Percentiles rank a stretch among this genome's conserved stretches.
These are phyloP conservation scores for Strix aluco DNA, from an alignment of 2,113 vertebrate species.

Conservation along the genomic window DNA sequence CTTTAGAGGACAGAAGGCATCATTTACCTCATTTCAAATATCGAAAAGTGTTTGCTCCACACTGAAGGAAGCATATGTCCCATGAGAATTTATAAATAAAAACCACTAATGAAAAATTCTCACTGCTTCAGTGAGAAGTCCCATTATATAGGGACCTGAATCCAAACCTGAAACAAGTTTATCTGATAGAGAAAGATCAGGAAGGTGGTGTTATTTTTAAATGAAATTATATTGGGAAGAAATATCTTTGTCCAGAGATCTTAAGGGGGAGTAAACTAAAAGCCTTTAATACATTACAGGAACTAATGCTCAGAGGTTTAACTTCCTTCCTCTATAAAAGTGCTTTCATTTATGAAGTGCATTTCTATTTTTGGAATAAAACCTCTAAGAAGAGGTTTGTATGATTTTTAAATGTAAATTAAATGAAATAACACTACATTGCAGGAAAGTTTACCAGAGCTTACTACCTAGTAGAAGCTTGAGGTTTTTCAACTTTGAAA, in stretches of 20 bases:
- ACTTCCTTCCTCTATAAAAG: conserved; percentile 35
- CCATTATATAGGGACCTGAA: neutral
- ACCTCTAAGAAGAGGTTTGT: conserved; percentile 31
- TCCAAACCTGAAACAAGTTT: neutral
- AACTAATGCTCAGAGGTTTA: conserved; percentile 7
- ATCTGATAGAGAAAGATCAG: neutral
- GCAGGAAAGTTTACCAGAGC: neutral
- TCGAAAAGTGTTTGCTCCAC: neutral
- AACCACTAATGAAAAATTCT: neutral
- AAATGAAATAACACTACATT: neutral
- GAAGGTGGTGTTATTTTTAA: neutral
- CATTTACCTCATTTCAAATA: neutral
- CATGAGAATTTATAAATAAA: neutral
- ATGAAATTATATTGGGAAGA: neutral
- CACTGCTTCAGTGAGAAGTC: neutral
- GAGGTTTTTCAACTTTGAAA: neutral
- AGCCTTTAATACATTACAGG: neutral
- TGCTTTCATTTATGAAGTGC: neutral
- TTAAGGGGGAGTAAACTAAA: neutral
- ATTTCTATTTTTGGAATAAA: conserved; percentile 47
- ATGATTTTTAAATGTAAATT: neutral
- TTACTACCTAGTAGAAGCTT: neutral
- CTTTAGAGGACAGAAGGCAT: neutral
- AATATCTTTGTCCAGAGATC: neutral
- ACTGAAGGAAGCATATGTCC: fast-evolving